Evolutionary conservation across 2,888 invertebrate species (phyloP), one percentile per base, ranked within the genome.

Genomic region (Germaria angustata): DNA sequence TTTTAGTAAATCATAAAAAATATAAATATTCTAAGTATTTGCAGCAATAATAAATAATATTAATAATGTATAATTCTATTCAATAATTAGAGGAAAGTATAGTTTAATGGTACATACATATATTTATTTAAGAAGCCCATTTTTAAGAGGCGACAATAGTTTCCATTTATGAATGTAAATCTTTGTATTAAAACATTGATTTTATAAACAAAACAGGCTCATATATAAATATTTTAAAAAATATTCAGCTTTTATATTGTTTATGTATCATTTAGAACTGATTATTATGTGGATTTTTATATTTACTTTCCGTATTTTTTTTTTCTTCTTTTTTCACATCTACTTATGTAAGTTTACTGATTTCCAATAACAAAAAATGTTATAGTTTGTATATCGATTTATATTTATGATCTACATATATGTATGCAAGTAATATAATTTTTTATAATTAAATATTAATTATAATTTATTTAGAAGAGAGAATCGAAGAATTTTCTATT

Each of bases 381-480:
- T 7, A 66, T 65, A 66, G 17, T 59, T 77, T 77, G 11, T 57
- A 63, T 57, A 73, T 51, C 17, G 49, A 22, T 63, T 0, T 46
- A 28, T 75, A 44, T 34, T 15, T 69, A 28, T 75, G 39, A 15
- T 59, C 44, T 28, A 53, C n/a, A 4, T 53, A 53, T 53, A 44
- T 44, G 24, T 32, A 20, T 1, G 32, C 41, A 6, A 28, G 28
- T 39, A 22, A 41, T 41, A 81, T 66, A 66, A 79, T n/a, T n/a
- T n/a, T n/a, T n/a, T n/a, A n/a, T 76, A 79, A 82, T 82, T 79
- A 76, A 71, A 79, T 82, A 82, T 79, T 82, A 82, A 82, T 79
- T 73, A 76, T 79, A 82, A 82, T 61, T 49, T 75, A 55, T 75
- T 66, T 81, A 68, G 57, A 63, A 63, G 55, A 20, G 55, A 61